Percentiles rank a stretch among this genome's conserved stretches.
Conservation (phyloP, 1,140 invertebrate species). For the Chrysoperla carnea region DNA sequence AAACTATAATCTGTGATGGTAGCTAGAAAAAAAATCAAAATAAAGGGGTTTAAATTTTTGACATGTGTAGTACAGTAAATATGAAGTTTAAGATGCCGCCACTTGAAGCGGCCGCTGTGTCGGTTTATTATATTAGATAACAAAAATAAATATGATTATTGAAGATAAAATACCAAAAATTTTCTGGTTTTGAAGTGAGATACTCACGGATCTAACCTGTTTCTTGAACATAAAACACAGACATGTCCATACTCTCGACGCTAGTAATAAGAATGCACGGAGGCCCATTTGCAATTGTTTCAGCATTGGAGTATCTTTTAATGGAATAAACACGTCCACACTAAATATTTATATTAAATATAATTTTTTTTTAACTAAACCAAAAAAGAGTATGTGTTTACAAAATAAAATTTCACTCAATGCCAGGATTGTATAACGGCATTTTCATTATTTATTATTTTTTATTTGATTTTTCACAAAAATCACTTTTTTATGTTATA, state of each 20-base stretch:
- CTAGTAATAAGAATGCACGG: constrained; percentile 83
- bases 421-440: background rate
- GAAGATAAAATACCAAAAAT: no score
- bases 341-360: no score
- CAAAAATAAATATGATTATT: no score
- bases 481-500: background rate
- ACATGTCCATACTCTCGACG: constrained; percentile 95
- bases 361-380: background rate
- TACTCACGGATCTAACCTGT: constrained; percentile 86
- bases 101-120: no score
- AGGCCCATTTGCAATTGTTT: constrained; percentile 95
- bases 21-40: no score
- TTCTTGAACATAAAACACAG: constrained; percentile 91
- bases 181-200: constrained; percentile 6
- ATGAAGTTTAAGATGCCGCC: no score
- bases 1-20: no score
- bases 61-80: no score
- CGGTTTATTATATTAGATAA: no score
- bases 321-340: background rate
- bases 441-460: background rate
- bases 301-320: constrained; percentile 50
- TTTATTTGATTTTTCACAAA: background rate
- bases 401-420: background rate
- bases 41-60: no score
- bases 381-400: background rate